Evolutionary conservation across 2,797 vertebrate species (phyloP), one percentile per base, ranked within the genome.

Genomic region (Danio tinwini): DNA sequence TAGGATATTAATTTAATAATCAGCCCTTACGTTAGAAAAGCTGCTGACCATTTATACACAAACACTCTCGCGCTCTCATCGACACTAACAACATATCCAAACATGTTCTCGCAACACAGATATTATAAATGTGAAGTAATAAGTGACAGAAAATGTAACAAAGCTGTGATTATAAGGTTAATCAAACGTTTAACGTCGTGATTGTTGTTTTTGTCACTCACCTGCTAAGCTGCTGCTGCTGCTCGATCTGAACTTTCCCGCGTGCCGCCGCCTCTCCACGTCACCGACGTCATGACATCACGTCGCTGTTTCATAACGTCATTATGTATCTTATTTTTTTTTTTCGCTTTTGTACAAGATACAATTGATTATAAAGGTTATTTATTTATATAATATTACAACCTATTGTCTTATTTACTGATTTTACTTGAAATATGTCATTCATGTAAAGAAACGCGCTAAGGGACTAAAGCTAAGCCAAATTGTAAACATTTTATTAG

Each of bases 211-310:
- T 29, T 13, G 47, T 62, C 13, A 29, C 76, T 78, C 37, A 78
- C 56, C 67, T 37, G 58, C 7, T 53, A 1, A 37, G 4, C 55
- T 50, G 44, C 37, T 45, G 29, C 37, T 19, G 19, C 11, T 50
- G 39, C 40, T 52, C 19, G 21, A 5, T 37, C 58, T 71, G 5
- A 81, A 78, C 16, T 78, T 78, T 84, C 79, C 79, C 82, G 82
- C 82, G 45, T 76, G 37, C 37, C 44, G 4, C 10, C 56, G 70
- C 74, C 42, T 11, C 2, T 11, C 19, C 40, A 70, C 75, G 78
- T 74, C 16, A 49, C 5, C 29, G 5, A 81, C 71, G 78, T 74
- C 8, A 50, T 80, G 70, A 80, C 78, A 63, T 29, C 55, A n/a
- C 44, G 65, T 19, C 1, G 6, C 13, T 0, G 45, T 53, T 69